Conservation (phyloP, 2,888 invertebrate genomes). For the Eupeodes latifasciatus region DNA sequence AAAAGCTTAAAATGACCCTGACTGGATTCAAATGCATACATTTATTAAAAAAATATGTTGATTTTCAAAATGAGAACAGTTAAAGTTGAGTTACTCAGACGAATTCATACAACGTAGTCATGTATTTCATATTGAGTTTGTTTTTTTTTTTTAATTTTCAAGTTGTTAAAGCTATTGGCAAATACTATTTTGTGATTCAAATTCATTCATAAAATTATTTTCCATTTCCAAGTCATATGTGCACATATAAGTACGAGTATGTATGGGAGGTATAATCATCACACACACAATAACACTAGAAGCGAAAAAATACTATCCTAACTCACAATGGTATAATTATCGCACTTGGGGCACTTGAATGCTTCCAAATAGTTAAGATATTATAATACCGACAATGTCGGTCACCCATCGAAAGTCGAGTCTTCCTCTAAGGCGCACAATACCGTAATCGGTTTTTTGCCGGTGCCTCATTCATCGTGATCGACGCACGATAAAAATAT, state of each 20-base stretch:
- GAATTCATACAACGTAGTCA: neutral
- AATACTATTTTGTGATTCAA: constrained; percentile 51
- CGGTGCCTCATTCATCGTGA: neutral
- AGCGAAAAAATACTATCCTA: constrained; percentile 16
- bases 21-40: too few species aligned
- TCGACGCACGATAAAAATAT: constrained; percentile 16
- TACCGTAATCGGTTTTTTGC: constrained; percentile 34
- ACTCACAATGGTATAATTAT: constrained; percentile 23
- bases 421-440: constrained; percentile 32
- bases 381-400: constrained; percentile 47
- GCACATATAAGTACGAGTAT: too few species aligned
- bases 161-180: constrained; percentile 12
- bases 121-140: neutral
- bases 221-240: constrained; percentile 24
- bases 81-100: neutral
- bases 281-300: constrained; percentile 29
- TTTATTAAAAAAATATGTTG: too few species aligned
- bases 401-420: constrained; percentile 22
- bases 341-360: constrained; percentile 46
- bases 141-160: constrained; percentile 21
- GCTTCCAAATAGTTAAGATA: constrained; percentile 31
- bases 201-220: constrained; percentile 71
- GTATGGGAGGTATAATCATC: neutral
- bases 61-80: neutral
- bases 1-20: too few species aligned